Percentiles rank a stretch among this genome's conserved stretches.
Evolutionary conservation across 2,113 vertebrate species (phyloP).

Genomic region (Platichthys flesus): DNA sequence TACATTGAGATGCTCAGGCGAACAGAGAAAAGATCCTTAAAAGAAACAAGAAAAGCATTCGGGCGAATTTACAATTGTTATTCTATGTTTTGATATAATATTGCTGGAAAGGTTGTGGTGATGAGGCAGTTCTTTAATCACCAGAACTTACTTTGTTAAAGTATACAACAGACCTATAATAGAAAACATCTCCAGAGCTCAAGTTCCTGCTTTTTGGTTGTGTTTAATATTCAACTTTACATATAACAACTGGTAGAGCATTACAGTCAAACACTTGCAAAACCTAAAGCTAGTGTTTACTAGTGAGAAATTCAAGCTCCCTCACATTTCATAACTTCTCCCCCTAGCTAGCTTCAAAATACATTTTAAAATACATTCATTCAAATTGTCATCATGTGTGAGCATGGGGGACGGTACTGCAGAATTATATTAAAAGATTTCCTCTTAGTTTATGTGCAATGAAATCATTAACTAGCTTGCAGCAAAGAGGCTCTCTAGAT

Average conservation of each 20-base stretch:
- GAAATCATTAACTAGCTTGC: slow-evolving; percentile 20
- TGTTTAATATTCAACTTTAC: slow-evolving; percentile 38
- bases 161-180: background rate
- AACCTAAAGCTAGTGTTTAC: slow-evolving; percentile 20
- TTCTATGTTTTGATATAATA: slow-evolving; percentile 6
- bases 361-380: slow-evolving; percentile 12
- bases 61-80: slow-evolving; percentile 22
- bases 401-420: slow-evolving; percentile 10
- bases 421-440: slow-evolving; percentile 45
- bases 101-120: background rate
- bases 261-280: background rate
- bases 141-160: background rate
- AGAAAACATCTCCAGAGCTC: background rate
- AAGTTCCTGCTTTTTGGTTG: slow-evolving; percentile 5
- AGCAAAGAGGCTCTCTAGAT: slow-evolving; percentile 6
- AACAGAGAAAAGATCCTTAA: background rate
- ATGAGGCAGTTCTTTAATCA: background rate
- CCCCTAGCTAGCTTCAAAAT: slow-evolving; percentile 3
- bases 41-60: slow-evolving; percentile 11
- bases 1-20: too few species aligned
- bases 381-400: background rate
- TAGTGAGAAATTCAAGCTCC: slow-evolving; percentile 6
- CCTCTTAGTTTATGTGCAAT: slow-evolving; percentile 46
- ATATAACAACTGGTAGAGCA: slow-evolving; percentile 16
- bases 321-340: background rate